These are phyloP conservation scores for Hirudinaria manillensis DNA, from an alignment of 2,888 invertebrate species.

Conservation along the genomic window DNA sequence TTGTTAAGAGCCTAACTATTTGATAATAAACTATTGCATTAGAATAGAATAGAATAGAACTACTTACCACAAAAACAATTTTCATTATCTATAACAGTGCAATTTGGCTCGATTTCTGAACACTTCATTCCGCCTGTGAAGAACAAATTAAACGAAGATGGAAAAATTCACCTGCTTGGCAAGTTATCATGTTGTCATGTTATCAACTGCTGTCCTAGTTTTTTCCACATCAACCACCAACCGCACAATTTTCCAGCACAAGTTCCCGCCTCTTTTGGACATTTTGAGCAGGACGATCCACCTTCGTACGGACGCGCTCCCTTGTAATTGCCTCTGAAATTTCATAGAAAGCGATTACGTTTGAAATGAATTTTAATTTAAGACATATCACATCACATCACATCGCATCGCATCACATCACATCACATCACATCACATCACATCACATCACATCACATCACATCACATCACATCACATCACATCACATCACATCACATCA, in stretches of 20 bases:
- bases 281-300: not conserved
- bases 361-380: too few species aligned
- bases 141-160: not conserved
- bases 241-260: not conserved
- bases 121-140: not conserved
- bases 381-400: too few species aligned
- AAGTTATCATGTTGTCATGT: too few species aligned
- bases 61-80: not conserved
- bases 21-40: slow-evolving; percentile 3
- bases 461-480: too few species aligned
- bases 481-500: too few species aligned
- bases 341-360: too few species aligned
- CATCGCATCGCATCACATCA: too few species aligned
- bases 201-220: too few species aligned
- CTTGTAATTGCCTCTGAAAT: too few species aligned
- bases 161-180: not conserved
- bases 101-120: not conserved
- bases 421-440: too few species aligned
- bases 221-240: not conserved
- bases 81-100: not conserved
- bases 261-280: not conserved
- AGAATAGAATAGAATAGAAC: not conserved
- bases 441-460: too few species aligned
- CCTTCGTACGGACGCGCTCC: not conserved
- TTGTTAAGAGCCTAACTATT: not conserved